These are phyloP conservation scores for Conistra vaccinii DNA, from an alignment of 2,888 invertebrate genomes.

Conservation along the genomic window DNA sequence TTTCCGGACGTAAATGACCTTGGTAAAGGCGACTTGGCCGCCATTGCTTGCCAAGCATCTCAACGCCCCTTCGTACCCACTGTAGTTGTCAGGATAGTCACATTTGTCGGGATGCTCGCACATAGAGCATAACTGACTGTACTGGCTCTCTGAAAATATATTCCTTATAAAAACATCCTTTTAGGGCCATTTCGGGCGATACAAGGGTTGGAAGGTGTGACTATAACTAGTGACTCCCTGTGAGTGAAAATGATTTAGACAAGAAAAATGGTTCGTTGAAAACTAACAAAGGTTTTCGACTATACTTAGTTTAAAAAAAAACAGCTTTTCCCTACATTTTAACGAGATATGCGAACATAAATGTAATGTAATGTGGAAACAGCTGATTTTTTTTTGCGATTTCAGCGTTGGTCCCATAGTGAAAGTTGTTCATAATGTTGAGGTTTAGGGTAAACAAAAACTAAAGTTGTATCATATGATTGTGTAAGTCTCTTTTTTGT, in stretches of 20 bases:
- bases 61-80: constrained; percentile 96
- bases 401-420: too few relatives aligned
- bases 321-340: too few relatives aligned
- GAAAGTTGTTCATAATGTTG: too few relatives aligned
- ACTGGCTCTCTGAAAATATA: constrained; percentile 91
- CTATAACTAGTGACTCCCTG: constrained; percentile 12
- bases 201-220: constrained; percentile 24
- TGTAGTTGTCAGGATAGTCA: constrained; percentile 95
- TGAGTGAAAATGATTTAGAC: constrained; percentile 49
- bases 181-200: constrained; percentile 16
- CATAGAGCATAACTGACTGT: constrained; percentile 94
- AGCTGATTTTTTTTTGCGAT: too few relatives aligned
- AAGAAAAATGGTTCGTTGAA: constrained; percentile 49
- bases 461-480: too few relatives aligned
- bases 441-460: too few relatives aligned
- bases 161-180: constrained; percentile 43
- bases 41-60: constrained; percentile 95
- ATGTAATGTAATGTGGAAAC: too few relatives aligned
- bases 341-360: too few relatives aligned
- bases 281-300: constrained; percentile 39
- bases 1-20: constrained; percentile 94
- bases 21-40: constrained; percentile 96
- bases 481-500: constrained; percentile 16
- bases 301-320: too few relatives aligned
- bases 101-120: constrained; percentile 95